Conservation (phyloP, 2,113 vertebrate genomes). For the Microtus ochrogaster region DNA sequence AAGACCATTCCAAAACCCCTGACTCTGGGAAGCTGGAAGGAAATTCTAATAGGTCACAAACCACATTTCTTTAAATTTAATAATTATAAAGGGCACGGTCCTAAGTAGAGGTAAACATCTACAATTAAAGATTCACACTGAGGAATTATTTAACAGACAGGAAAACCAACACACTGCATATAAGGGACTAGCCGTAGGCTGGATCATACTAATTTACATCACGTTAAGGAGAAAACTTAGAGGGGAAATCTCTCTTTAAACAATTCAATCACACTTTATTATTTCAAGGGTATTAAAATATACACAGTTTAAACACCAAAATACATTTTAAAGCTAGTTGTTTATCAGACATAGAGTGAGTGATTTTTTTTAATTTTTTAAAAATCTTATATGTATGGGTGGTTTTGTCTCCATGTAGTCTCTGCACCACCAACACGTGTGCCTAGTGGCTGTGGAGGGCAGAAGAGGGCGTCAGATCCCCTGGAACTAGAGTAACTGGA, state of each 20-base stretch:
- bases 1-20: not conserved
- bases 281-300: not conserved
- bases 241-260: constrained; percentile 16
- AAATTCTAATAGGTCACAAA: constrained; percentile 17
- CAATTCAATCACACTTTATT: constrained; percentile 38
- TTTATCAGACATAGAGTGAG: not conserved
- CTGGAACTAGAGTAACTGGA: no score
- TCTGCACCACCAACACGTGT: no score
- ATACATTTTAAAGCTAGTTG: constrained; percentile 11
- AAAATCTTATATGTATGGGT: not conserved
- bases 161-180: constrained; percentile 32
- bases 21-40: not conserved
- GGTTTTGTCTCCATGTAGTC: not conserved
- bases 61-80: constrained; percentile 1
- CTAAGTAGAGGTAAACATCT: not conserved
- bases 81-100: constrained; percentile 55
- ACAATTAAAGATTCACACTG: not conserved
- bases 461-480: not conserved
- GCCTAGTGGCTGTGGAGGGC: not conserved
- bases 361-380: not conserved
- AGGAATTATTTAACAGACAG: constrained; percentile 32
- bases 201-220: constrained; percentile 26
- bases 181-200: not conserved
- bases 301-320: constrained; percentile 1
- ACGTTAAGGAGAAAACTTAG: not conserved